These are phyloP conservation scores for Bombus vancouverensis DNA, from an alignment of 1,140 invertebrate species.

Conservation along the genomic window DNA sequence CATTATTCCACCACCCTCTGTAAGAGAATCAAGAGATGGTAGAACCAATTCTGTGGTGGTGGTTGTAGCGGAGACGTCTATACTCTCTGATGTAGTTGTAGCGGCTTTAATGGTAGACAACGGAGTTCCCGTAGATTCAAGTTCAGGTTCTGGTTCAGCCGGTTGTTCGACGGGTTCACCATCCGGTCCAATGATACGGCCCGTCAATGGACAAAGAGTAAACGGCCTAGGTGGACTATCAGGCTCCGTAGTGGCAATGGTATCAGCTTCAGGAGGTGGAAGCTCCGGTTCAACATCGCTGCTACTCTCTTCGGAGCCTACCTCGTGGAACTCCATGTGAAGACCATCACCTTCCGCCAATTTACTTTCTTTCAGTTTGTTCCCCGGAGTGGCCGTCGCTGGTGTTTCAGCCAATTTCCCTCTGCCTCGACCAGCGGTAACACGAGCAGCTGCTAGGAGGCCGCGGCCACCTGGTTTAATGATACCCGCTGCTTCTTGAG, in stretches of 20 bases:
- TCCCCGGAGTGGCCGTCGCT: conserved; percentile 32
- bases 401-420: conserved; percentile 57
- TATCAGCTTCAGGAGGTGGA: conserved; percentile 85
- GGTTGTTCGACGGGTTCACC: conserved; percentile 84
- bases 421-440: conserved; percentile 60
- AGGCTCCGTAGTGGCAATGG: conserved; percentile 81
- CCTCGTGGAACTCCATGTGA: conserved; percentile 82
- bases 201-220: conserved; percentile 87
- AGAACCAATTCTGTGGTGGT: conserved; percentile 71
- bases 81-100: conserved; percentile 41
- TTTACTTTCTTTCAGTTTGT: conserved; percentile 80
- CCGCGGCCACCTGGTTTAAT: conserved; percentile 69
- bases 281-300: conserved; percentile 84
- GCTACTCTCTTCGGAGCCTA: conserved; percentile 82
- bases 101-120: conserved; percentile 39
- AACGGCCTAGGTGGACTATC: conserved; percentile 87
- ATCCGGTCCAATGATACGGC: conserved; percentile 87
- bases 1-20: conserved; percentile 86
- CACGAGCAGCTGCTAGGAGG: conserved; percentile 64
- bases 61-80: conserved; percentile 5
- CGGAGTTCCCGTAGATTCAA: conserved; percentile 44
- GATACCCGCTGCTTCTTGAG: conserved; percentile 76
- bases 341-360: conserved; percentile 80
- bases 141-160: conserved; percentile 63
- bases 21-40: conserved; percentile 76